Conservation (phyloP, 2,797 vertebrate species). For the Melanotaenia pygmaea region DNA sequence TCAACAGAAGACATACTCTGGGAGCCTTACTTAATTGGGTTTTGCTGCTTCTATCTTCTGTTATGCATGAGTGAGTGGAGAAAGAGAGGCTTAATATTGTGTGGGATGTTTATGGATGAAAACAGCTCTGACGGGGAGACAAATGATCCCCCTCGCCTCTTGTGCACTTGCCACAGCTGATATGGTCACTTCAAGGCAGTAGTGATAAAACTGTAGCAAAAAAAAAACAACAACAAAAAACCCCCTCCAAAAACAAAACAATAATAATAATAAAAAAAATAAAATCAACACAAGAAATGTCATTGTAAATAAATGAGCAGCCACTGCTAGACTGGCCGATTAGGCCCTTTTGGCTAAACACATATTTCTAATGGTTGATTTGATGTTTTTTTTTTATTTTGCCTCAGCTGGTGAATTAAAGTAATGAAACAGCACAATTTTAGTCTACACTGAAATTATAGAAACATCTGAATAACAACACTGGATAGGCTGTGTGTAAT, state of each 20-base stretch:
- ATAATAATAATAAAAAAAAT: too few species aligned
- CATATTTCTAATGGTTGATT: slow-evolving; percentile 11
- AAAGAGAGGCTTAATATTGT: slow-evolving; percentile 64
- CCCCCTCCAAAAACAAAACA: too few species aligned
- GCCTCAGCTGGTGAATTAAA: slow-evolving; percentile 21
- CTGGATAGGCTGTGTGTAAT: slow-evolving; percentile 61
- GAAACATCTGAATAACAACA: slow-evolving; percentile 29
- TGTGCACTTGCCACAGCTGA: slow-evolving; percentile 46
- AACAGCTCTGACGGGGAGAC: slow-evolving; percentile 48
- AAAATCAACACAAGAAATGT: slow-evolving; percentile 13
- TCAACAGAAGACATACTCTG: slow-evolving; percentile 55
- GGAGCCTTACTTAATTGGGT: slow-evolving; percentile 65
- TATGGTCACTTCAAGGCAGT: slow-evolving; percentile 44
- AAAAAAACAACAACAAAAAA: background rate
- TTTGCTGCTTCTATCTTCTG: slow-evolving; percentile 61
- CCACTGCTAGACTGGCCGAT: background rate
- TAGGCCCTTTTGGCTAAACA: slow-evolving; percentile 13
- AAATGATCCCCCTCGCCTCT: slow-evolving; percentile 41
- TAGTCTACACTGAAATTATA: slow-evolving; percentile 17
- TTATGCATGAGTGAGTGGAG: slow-evolving; percentile 55
- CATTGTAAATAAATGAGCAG: slow-evolving; percentile 7
- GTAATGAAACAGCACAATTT: slow-evolving; percentile 28
- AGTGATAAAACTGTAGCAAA: slow-evolving; percentile 26
- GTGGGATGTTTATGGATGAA: slow-evolving; percentile 72
- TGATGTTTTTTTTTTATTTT: slow-evolving; percentile 5